These are phyloP conservation scores for Oxyruncus cristatus DNA, from an alignment of 2,113 vertebrate species.

Conservation along the genomic window DNA sequence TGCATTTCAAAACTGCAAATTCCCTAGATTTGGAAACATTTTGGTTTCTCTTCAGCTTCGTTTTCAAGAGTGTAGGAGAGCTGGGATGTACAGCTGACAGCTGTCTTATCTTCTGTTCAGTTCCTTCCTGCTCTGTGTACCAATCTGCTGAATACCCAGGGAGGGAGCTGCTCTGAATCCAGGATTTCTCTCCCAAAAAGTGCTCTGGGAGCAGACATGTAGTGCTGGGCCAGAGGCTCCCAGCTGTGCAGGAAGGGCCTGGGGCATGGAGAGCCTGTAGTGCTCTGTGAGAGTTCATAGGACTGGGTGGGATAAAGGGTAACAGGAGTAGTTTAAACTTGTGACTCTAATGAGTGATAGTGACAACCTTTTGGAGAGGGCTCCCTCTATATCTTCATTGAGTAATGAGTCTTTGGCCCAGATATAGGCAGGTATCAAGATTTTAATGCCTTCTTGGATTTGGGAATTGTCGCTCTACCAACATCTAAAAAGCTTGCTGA, in stretches of 20 bases:
- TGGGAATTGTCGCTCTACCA: neutral
- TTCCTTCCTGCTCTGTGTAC: neutral
- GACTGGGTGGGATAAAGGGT: neutral
- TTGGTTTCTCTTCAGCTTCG: conserved; percentile 45
- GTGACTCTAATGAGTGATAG: neutral
- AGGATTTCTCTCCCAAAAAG: neutral
- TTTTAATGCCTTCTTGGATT: neutral
- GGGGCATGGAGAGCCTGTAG: neutral
- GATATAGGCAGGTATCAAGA: neutral
- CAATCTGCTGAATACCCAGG: neutral
- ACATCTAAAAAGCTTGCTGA: neutral
- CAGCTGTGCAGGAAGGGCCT: neutral
- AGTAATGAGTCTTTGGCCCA: neutral
- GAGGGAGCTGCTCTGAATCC: neutral
- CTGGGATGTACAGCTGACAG: conserved; percentile 47
- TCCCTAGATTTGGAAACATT: conserved; percentile 43
- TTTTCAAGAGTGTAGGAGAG: conserved; percentile 12
- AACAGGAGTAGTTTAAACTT: neutral
- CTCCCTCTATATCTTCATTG: neutral
- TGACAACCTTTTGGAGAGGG: neutral
- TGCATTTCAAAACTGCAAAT: conserved; percentile 28
- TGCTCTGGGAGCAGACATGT: neutral
- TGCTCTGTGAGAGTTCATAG: neutral
- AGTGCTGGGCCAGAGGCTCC: neutral
- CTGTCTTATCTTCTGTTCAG: conserved; percentile 36